Evolutionary conservation across 2,797 vertebrate species (phyloP).

Genomic region (Garrulus glandarius): DNA sequence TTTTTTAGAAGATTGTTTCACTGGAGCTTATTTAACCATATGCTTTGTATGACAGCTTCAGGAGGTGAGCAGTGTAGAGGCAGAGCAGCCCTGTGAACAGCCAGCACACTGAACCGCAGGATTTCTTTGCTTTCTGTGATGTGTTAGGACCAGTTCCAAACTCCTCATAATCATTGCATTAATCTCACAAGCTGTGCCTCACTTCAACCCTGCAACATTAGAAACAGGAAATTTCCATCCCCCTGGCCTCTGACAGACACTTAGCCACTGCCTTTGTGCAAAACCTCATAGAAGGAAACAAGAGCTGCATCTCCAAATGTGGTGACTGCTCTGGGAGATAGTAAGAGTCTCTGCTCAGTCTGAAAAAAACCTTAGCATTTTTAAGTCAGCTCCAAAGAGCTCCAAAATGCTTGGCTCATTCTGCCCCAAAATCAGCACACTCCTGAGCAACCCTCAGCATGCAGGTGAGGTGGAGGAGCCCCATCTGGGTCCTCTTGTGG

Average conservation of each 20-base stretch:
- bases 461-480: background rate
- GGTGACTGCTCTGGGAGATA: background rate
- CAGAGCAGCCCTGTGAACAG: background rate
- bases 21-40: background rate
- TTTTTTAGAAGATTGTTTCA: constrained; percentile 14
- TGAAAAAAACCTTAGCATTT: background rate
- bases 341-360: background rate
- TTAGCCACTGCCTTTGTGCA: background rate
- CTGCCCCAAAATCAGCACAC: background rate
- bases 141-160: background rate
- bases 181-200: background rate
- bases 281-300: background rate
- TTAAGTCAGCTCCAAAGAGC: background rate
- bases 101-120: background rate
- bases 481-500: background rate
- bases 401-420: background rate
- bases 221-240: background rate
- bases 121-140: background rate
- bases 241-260: background rate
- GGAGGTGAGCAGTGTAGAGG: background rate
- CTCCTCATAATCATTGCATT: background rate
- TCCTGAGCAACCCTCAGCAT: background rate
- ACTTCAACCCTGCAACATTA: background rate
- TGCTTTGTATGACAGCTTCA: background rate
- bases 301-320: background rate